These are phyloP conservation scores for Dendropsophus ebraccatus DNA, from an alignment of 2,113 vertebrate genomes.

Conservation along the genomic window DNA sequence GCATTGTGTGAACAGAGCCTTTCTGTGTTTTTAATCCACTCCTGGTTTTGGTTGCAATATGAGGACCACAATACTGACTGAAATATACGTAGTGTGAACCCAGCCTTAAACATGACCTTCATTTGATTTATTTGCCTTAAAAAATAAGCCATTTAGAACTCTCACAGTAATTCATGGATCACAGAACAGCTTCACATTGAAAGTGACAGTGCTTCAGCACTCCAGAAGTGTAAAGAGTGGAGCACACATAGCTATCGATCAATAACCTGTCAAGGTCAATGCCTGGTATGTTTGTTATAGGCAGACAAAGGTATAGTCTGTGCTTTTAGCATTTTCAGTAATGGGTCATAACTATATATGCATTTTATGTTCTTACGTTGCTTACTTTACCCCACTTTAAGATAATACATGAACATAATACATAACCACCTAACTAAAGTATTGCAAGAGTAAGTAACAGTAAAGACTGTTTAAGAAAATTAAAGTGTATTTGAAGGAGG, in stretches of 20 bases:
- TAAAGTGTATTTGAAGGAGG: neutral
- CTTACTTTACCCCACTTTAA: too few species aligned
- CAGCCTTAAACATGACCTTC: neutral
- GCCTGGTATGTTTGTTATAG: neutral
- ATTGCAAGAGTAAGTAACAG: neutral
- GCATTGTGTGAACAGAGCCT: too few species aligned
- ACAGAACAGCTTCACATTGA: conserved; percentile 4
- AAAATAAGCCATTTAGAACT: neutral
- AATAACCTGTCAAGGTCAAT: neutral
- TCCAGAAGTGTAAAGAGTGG: conserved; percentile 13
- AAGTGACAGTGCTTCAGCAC: neutral
- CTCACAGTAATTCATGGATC: neutral
- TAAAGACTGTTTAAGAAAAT: neutral
- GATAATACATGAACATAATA: neutral
- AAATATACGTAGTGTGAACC: too few species aligned
- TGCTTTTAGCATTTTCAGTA: neutral
- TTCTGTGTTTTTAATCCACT: too few species aligned
- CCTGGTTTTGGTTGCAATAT: too few species aligned
- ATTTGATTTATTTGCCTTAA: neutral
- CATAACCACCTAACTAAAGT: neutral
- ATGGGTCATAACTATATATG: neutral
- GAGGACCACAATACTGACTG: too few species aligned
- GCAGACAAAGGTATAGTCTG: neutral
- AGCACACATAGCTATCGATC: neutral
- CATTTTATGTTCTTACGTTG: neutral